These are phyloP conservation scores for Cerastis leucographa DNA, from an alignment of 2,888 invertebrate species.

Conservation along the genomic window DNA sequence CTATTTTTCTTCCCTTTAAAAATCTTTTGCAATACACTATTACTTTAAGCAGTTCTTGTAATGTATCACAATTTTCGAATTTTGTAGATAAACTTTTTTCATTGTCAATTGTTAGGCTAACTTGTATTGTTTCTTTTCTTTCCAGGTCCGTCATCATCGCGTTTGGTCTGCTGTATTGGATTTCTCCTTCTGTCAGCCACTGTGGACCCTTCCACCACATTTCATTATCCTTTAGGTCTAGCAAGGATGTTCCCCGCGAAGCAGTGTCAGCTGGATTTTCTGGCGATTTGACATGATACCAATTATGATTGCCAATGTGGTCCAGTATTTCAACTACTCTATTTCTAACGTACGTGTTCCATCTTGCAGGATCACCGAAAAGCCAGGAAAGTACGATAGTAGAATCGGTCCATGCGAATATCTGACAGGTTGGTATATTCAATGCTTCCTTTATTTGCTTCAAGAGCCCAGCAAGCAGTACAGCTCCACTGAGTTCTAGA, in stretches of 20 bases:
- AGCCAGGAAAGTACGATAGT: constrained; percentile 16
- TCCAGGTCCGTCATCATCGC: no score
- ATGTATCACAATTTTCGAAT: no score
- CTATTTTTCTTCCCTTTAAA: no score
- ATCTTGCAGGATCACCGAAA: constrained; percentile 13
- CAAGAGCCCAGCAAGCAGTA: constrained; percentile 15
- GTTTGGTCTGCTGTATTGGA: no score
- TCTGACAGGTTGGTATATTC: constrained; percentile 12
- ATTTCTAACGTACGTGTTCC: constrained; percentile 24
- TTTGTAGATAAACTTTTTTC: no score
- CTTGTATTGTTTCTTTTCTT: no score
- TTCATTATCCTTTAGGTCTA: constrained; percentile 2
- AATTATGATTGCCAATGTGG: constrained; percentile 14
- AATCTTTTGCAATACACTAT: no score
- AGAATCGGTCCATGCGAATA: constrained; percentile 24
- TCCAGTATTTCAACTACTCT: constrained; percentile 17
- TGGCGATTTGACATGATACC: constrained; percentile 20
- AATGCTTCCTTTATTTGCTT: constrained; percentile 12
- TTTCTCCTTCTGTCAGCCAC: no score
- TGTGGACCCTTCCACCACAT: no score
- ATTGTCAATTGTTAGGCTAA: no score
- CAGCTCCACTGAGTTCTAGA: no score
- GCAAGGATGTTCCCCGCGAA: constrained; percentile 2
- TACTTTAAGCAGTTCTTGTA: no score
- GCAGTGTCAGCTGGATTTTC: constrained; percentile 10